These are phyloP conservation scores for Benthosema pterotum DNA, from an alignment of 2,797 vertebrate species.

Conservation along the genomic window DNA sequence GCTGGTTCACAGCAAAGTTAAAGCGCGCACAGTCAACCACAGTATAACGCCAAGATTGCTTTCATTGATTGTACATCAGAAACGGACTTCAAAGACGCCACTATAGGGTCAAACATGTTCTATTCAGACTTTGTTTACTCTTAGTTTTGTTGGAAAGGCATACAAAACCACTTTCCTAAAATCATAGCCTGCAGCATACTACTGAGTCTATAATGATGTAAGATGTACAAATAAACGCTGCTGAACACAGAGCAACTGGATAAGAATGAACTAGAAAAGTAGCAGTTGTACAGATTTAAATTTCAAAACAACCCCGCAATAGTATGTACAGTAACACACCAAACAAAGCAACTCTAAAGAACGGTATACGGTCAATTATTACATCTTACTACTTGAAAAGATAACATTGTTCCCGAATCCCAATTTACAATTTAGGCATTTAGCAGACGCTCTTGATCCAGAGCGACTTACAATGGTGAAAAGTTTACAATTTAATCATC, in stretches of 20 bases:
- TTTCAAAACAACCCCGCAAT: too few relatives aligned
- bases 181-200: slow-evolving; percentile 8
- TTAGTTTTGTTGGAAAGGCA: slow-evolving; percentile 25
- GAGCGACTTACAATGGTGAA: too few relatives aligned
- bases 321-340: slow-evolving; percentile 30
- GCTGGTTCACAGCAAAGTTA: slow-evolving; percentile 44
- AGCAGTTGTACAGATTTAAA: slow-evolving; percentile 19
- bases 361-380: too few relatives aligned
- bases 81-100: slow-evolving; percentile 25
- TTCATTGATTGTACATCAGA: slow-evolving; percentile 13
- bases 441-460: too few relatives aligned
- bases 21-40: slow-evolving; percentile 30
- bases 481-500: too few relatives aligned
- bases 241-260: slow-evolving; percentile 15
- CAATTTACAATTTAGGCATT: too few relatives aligned
- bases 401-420: too few relatives aligned
- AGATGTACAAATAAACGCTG: slow-evolving; percentile 1
- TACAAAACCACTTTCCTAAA: slow-evolving; percentile 16
- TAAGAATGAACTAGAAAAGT: slow-evolving; percentile 19
- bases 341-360: slow-evolving; percentile 9
- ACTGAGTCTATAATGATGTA: slow-evolving; percentile 4
- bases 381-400: too few relatives aligned
- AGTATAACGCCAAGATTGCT: slow-evolving; percentile 9
- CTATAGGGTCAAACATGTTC: slow-evolving; percentile 19
- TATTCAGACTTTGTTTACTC: slow-evolving; percentile 10